Evolutionary conservation across 2,113 vertebrate genomes (phyloP), one percentile per base, ranked within the genome.

Genomic region (Rhinichthys klamathensis): DNA sequence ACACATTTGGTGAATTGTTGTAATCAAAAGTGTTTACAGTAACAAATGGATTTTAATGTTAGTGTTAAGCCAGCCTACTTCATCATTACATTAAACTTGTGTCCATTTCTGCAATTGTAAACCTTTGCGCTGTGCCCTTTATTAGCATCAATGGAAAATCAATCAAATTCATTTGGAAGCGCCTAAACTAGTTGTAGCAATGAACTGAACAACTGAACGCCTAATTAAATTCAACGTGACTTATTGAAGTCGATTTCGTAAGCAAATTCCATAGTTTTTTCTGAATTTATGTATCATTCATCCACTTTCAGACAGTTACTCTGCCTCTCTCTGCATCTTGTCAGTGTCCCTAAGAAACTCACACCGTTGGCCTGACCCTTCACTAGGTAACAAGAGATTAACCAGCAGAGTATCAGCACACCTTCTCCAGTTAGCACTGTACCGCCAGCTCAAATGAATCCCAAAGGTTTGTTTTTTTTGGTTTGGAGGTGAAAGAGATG

Each of bases 341-440:
- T 46, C 32, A 74, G 15, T 27, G 27, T 77, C 27, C 16, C 35
- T 12, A 63, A 84, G 51, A 70, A 78, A 79, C 63, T 70, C 61
- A 58, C 46, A 54, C 74, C 21, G 0, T 41, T 76, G 63, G 41
- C 44, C 63, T 78, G 83, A 67, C 30, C 60, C 74, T 56, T 61
- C 75, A 9, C 49, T 79, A n/a, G 84, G 75, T 69, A 69, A 69
- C 46, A 30, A 54, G 84, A 85, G 63, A 56, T 84, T 35, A 41
- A 65, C 49, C 49, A 79, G 38, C 61, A 60, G 49, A 27, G 54
- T 70, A 85, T 85, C 75, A 58, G 75, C 83, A 56, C 70, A 72
- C 67, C 74, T 41, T 30, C 83, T 69, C 74, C 46, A 70, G 83
- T 76, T 67, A 76, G 83, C 83, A 21, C 61, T n/a, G 35, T 10